Percentiles rank a stretch among this genome's conserved stretches.
phyloP scores from a whole-genome alignment of 2,113 vertebrate genomes.

The Tychaedon coryphoeus region DNA sequence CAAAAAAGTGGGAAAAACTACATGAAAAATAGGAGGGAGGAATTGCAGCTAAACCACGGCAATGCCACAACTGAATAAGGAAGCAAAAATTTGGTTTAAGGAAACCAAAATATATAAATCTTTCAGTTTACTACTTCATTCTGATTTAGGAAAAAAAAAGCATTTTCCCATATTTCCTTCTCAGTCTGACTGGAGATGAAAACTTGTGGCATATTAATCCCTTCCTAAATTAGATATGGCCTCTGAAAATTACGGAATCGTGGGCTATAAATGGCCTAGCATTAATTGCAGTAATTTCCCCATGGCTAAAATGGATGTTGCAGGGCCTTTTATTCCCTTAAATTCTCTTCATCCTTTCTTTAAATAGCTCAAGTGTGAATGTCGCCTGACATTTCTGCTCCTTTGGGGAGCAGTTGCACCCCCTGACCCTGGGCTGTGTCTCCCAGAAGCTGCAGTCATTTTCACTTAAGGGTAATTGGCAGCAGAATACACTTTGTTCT shows the following conservation, averaged over 20 bases:
- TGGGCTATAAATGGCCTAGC: background rate
- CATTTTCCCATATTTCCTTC: background rate
- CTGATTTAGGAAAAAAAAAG: background rate
- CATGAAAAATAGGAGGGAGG: background rate
- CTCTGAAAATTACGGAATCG: background rate
- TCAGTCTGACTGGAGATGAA: background rate
- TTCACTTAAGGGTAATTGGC: conserved; percentile 64
- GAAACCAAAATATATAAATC: conserved; percentile 21
- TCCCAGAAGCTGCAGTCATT: conserved; percentile 66
- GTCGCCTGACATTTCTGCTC: conserved; percentile 18
- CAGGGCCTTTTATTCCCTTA: background rate
- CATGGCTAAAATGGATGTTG: background rate
- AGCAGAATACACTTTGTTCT: conserved; percentile 72
- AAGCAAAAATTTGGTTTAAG: background rate
- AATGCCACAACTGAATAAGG: background rate
- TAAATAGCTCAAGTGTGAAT: conserved; percentile 1
- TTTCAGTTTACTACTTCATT: background rate
- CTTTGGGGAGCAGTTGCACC: conserved; percentile 22
- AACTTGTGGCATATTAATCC: background rate
- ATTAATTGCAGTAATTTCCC: conserved; percentile 25
- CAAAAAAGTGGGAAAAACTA: background rate
- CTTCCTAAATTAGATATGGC: background rate
- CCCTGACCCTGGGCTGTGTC: conserved; percentile 57
- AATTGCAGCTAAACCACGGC: background rate
- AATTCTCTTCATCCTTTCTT: background rate